Percentiles rank a stretch among this genome's conserved stretches.
phyloP scores from a whole-genome alignment of 2,113 vertebrate species.

The Chlorodrepanis virens region DNA sequence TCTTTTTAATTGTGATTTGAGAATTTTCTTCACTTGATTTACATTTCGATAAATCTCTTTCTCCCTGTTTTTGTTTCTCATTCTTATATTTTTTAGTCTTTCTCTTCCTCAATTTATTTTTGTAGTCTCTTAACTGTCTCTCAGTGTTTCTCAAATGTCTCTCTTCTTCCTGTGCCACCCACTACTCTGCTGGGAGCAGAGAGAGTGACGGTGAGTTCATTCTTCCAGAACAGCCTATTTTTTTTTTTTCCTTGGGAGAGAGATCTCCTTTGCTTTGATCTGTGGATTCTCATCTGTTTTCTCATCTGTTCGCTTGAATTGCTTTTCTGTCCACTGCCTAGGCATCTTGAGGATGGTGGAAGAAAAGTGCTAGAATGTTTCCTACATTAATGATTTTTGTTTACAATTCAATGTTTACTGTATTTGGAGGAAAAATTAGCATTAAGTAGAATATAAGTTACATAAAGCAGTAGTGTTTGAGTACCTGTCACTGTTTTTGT shows the following conservation, averaged over 20 bases:
- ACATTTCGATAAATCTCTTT: not conserved
- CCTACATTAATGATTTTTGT: not conserved
- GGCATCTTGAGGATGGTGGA: not conserved
- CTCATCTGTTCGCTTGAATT: not conserved
- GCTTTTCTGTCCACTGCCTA: not conserved
- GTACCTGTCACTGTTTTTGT: not conserved
- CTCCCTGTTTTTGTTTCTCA: not conserved
- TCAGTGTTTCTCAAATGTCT: not conserved
- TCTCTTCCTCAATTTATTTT: not conserved
- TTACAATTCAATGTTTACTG: not conserved
- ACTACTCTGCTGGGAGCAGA: not conserved
- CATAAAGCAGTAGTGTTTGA: not conserved
- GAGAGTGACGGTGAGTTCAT: not conserved
- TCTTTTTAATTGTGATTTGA: not conserved
- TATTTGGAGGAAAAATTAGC: not conserved
- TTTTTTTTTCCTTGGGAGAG: not conserved
- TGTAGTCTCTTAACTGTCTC: not conserved
- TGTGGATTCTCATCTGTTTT: conserved; percentile 13
- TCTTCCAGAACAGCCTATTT: not conserved
- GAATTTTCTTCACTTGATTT: not conserved
- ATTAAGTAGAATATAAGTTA: not conserved
- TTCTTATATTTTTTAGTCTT: not conserved
- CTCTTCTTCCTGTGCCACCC: not conserved
- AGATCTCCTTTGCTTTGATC: conserved; percentile 10
- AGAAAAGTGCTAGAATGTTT: not conserved